Evolutionary conservation across 1,140 invertebrate genomes (phyloP).

Genomic region (Cyclargus thomasi): DNA sequence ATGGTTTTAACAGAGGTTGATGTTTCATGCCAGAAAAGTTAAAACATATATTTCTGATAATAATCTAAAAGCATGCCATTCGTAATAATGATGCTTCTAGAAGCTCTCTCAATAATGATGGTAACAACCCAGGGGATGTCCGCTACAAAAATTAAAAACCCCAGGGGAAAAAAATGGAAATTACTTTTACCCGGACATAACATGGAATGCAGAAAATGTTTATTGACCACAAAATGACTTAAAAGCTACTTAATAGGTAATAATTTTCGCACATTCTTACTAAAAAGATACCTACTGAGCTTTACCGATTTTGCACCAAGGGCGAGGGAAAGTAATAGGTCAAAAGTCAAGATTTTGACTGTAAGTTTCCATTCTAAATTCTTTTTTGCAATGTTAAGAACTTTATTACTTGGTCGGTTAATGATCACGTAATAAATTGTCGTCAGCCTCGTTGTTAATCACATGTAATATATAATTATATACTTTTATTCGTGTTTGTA

Average conservation of each 20-base stretch:
- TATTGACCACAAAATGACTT: not conserved
- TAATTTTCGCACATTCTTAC: not conserved
- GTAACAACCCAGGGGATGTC: not conserved
- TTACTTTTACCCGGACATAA: not conserved
- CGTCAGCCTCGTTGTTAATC: not conserved
- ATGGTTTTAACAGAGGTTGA: no score
- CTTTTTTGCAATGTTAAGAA: not conserved
- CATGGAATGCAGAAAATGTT: not conserved
- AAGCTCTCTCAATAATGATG: not conserved
- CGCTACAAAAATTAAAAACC: not conserved
- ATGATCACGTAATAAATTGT: not conserved
- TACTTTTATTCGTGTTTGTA: no score
- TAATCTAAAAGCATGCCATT: no score
- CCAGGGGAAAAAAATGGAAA: not conserved
- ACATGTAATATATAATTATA: no score
- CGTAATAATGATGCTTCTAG: no score
- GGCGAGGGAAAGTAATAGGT: not conserved
- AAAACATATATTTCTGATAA: no score
- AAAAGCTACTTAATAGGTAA: not conserved
- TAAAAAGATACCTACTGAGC: not conserved
- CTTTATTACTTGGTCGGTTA: not conserved
- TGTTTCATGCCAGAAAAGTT: no score
- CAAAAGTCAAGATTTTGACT: slow-evolving; percentile 3
- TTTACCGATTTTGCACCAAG: not conserved
- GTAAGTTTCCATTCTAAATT: not conserved